Conservation (phyloP, 1,140 invertebrate genomes). For the Musca vetustissima region DNA sequence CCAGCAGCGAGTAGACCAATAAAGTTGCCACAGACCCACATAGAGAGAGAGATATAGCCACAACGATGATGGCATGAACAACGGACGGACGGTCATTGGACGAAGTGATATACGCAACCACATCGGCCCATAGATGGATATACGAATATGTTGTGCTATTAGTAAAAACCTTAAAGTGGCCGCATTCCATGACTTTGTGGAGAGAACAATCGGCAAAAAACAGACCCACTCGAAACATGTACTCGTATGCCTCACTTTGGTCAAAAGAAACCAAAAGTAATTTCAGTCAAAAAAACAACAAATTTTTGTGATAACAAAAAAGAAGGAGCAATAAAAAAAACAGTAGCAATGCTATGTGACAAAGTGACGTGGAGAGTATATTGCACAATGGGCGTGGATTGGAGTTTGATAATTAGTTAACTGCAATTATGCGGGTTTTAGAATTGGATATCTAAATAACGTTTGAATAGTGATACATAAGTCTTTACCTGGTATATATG, state of each 20-base stretch:
- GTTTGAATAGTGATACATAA: too few species aligned
- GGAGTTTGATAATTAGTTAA: too few species aligned
- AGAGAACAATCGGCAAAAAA: background rate
- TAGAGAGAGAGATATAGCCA: background rate
- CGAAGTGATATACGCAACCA: too few species aligned
- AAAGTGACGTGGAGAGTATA: background rate
- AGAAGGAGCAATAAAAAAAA: constrained; percentile 3
- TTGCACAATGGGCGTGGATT: too few species aligned
- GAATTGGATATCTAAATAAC: too few species aligned
- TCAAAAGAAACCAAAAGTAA: constrained; percentile 18
- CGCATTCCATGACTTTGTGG: constrained; percentile 7
- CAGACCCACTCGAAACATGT: background rate
- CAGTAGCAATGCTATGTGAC: background rate
- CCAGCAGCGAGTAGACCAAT: background rate
- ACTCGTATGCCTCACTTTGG: background rate
- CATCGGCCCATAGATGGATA: background rate
- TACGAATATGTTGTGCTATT: constrained; percentile 14
- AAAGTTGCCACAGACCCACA: background rate
- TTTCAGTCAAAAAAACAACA: constrained; percentile 12
- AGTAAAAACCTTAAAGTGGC: constrained; percentile 23
- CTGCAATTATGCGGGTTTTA: too few species aligned
- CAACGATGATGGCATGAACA: too few species aligned
- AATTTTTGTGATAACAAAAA: too few species aligned
- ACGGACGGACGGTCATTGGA: background rate
- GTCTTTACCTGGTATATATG: too few species aligned